Conservation (phyloP, 2,797 vertebrate genomes). For the Acanthurus tractus region DNA sequence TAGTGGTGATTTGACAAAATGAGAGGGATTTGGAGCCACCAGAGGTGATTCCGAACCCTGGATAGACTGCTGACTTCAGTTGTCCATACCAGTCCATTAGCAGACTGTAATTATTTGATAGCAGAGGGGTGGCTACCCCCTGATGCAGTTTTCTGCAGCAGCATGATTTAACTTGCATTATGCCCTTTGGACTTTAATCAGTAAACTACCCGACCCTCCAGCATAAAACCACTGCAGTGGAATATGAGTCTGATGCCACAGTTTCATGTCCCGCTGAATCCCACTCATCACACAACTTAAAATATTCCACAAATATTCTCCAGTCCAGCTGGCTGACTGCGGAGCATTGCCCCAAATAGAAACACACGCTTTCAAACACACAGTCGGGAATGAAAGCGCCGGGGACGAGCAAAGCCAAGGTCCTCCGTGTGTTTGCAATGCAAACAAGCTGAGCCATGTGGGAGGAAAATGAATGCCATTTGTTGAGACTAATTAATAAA, state of each 20-base stretch:
- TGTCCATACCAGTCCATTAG: conserved; percentile 79
- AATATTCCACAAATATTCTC: conserved; percentile 61
- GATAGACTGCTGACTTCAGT: conserved; percentile 75
- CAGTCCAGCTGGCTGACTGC: conserved; percentile 70
- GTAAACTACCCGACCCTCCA: conserved; percentile 35
- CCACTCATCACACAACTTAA: conserved; percentile 54
- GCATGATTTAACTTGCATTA: conserved; percentile 68
- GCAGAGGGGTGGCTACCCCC: conserved; percentile 63
- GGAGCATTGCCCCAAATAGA: conserved; percentile 69
- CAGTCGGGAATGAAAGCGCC: conserved; percentile 52
- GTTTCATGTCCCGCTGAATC: conserved; percentile 52
- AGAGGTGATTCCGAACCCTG: conserved; percentile 60
- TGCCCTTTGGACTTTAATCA: conserved; percentile 69
- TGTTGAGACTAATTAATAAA: conserved; percentile 85
- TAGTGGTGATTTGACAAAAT: conserved; percentile 70
- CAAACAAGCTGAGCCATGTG: conserved; percentile 79
- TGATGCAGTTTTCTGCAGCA: conserved; percentile 61
- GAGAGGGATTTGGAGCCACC: conserved; percentile 70
- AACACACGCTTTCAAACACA: conserved; percentile 50
- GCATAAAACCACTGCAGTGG: conserved; percentile 30
- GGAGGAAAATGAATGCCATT: conserved; percentile 76
- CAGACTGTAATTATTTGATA: conserved; percentile 83
- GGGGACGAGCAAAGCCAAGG: conserved; percentile 62
- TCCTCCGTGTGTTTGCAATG: conserved; percentile 78
- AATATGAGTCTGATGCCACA: conserved; percentile 56